Conservation (phyloP, 1,140 invertebrate species). For the Apolygus lucorum region DNA sequence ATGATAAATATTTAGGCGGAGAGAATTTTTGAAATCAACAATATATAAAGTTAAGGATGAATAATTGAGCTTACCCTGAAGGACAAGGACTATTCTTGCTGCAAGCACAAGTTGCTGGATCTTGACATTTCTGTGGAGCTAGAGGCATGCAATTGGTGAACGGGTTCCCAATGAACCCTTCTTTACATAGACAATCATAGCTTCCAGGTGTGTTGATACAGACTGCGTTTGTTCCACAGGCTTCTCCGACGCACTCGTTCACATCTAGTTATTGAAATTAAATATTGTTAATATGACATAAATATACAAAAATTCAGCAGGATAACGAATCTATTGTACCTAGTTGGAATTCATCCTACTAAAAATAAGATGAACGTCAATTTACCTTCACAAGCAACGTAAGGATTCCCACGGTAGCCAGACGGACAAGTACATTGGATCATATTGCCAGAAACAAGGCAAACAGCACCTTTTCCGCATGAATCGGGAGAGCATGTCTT, state of each 20-base stretch:
- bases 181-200: conserved; percentile 77
- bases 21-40: no score
- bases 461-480: conserved; percentile 71
- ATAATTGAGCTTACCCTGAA: conserved; percentile 42
- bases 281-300: conserved; percentile 10
- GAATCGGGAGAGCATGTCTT: conserved; percentile 60
- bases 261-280: conserved; percentile 46
- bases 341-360: not conserved
- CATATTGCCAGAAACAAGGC: conserved; percentile 57
- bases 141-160: conserved; percentile 65
- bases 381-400: conserved; percentile 64
- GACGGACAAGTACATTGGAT: conserved; percentile 73
- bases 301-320: not conserved
- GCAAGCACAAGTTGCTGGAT: conserved; percentile 60
- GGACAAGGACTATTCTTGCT: conserved; percentile 60
- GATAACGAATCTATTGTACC: no score
- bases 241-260: conserved; percentile 70
- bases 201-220: conserved; percentile 81
- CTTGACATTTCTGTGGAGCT: conserved; percentile 54
- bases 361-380: not conserved
- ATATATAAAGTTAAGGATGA: no score
- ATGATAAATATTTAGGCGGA: no score
- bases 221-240: conserved; percentile 74
- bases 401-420: conserved; percentile 77
- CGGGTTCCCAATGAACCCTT: conserved; percentile 73